Evolutionary conservation across 2,113 vertebrate genomes (phyloP).

Genomic region (Corvus cornix): DNA sequence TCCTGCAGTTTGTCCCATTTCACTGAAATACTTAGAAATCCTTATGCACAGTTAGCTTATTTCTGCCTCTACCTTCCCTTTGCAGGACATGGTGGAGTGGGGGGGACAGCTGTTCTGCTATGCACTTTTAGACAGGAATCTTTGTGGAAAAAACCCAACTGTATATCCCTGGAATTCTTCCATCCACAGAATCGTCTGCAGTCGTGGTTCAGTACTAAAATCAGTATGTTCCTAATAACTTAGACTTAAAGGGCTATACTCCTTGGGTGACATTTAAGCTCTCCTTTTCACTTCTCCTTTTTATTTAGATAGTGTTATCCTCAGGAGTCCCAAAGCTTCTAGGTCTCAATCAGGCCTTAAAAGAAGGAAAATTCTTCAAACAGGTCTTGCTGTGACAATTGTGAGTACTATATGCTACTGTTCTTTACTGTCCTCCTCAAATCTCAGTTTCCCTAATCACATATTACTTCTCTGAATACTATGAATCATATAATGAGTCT

Average conservation of each 20-base stretch:
- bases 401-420: background rate
- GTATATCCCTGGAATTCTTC: background rate
- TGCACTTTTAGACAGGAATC: background rate
- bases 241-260: background rate
- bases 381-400: background rate
- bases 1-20: slow-evolving; percentile 9
- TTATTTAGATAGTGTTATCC: background rate
- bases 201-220: background rate
- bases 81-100: background rate
- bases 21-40: background rate
- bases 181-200: background rate
- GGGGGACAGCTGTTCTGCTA: background rate
- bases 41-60: background rate
- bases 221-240: background rate
- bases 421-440: background rate
- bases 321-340: background rate
- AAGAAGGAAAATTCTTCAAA: background rate
- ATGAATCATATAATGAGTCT: background rate
- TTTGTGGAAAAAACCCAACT: background rate
- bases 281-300: background rate
- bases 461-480: background rate
- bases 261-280: background rate
- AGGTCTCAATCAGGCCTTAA: background rate
- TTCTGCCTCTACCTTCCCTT: background rate
- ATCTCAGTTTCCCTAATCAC: background rate